Base-by-base conservation (phyloP, 2,113 vertebrate species). In the Clarias magur region DNA sequence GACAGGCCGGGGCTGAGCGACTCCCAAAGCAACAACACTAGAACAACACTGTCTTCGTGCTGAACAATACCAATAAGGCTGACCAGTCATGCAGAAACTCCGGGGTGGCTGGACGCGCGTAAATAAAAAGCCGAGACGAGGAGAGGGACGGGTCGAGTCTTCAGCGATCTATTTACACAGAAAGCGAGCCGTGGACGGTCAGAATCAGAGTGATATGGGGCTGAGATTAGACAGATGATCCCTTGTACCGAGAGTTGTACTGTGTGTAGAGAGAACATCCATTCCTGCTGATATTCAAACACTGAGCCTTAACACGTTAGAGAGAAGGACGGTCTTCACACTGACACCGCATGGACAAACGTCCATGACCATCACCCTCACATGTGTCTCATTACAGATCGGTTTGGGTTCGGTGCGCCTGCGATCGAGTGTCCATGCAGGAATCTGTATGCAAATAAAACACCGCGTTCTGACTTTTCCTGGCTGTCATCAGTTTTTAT, bases 21-120 rank as follows among this genome's bases (percentile, higher is more conserved):
- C 72, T 86, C 85, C 85, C 85, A 27, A 72, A 80, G 34, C 78
- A 72, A 82, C 62, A 87, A 86, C 79, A 42, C 38, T 79, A 73
- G 70, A 90, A 87, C 83, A 88, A 88, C 89, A 85, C 48, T 80
- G 85, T 87, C 82, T 87, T 83, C 82, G 25, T 90, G 87, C 67
- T 70, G 65, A 88, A 88, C 80, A 90, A 85, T 87, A 87, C 89
- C 87, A 90, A 90, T 90, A 86, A 88, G 82, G 76, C 81, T 88
- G 87, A 79, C 78, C 87, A 82, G 68, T 72, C 89, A 88, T 90
- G 89, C 79, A 19, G 82, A 42, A 87, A 82, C 87, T 82, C 82
- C 56, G 63, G 75, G 17, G 73, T 17, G 25, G 80, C 84, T 90
- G 82, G 3, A 3, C 63, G 82, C 88, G 82, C 53, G 68, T 63